Evolutionary conservation across 2,888 invertebrate genomes (phyloP).

Genomic region (Agrochola lota): DNA sequence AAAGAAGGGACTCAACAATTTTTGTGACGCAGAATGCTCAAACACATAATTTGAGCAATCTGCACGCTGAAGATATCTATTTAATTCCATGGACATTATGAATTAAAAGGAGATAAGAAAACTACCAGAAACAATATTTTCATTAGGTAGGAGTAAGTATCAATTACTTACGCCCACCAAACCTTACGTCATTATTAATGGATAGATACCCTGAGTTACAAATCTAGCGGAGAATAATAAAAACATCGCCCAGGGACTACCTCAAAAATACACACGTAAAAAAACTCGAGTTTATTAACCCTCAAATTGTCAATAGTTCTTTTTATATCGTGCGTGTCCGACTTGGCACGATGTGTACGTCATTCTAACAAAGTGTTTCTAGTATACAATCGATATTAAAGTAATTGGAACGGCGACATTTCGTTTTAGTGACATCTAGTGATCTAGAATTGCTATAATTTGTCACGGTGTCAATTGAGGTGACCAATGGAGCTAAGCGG

Average conservation of each 20-base stretch:
- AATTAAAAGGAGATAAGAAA: background rate
- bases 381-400: conserved; percentile 48
- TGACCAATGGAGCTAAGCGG: background rate
- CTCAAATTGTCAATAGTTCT: conserved; percentile 53
- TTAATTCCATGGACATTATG: background rate
- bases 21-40: background rate
- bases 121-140: background rate
- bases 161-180: conserved; percentile 1
- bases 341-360: conserved; percentile 51
- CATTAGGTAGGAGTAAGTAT: background rate
- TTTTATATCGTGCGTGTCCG: conserved; percentile 55
- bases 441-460: conserved; percentile 48
- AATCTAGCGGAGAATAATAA: background rate
- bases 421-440: conserved; percentile 34
- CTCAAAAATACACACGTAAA: conserved; percentile 5
- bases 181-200: conserved; percentile 5
- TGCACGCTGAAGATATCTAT: background rate
- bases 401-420: conserved; percentile 38
- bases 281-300: conserved; percentile 55
- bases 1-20: background rate
- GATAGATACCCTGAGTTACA: background rate
- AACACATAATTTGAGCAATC: background rate
- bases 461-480: conserved; percentile 48
- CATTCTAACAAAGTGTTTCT: conserved; percentile 29
- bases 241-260: conserved; percentile 28